phyloP scores from a whole-genome alignment of 2,113 vertebrate genomes.

The Megaleporinus macrocephalus region DNA sequence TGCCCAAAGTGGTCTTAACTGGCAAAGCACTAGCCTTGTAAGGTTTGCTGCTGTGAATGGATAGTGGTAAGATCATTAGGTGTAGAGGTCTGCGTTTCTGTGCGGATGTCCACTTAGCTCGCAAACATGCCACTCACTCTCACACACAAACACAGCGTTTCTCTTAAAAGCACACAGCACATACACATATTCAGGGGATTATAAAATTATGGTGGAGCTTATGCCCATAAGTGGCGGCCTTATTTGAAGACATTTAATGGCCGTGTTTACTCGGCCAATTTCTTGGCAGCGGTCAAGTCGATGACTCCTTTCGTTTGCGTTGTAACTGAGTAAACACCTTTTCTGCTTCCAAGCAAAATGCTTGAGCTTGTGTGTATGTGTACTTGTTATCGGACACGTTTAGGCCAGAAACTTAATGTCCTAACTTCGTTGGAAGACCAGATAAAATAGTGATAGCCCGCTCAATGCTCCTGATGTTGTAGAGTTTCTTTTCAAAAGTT shows the following conservation, averaged over 20 bases:
- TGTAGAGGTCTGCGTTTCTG: background rate
- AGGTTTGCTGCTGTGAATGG: background rate
- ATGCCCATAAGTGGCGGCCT: slow-evolving; percentile 51
- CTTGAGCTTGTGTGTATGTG: slow-evolving; percentile 51
- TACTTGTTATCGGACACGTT: background rate
- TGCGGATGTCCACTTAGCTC: slow-evolving; percentile 16
- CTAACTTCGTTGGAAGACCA: too few species aligned
- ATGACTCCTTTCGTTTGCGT: slow-evolving; percentile 62
- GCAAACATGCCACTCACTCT: slow-evolving; percentile 22
- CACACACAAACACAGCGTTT: slow-evolving; percentile 3
- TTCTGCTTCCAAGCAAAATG: slow-evolving; percentile 56
- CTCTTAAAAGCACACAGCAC: slow-evolving; percentile 17
- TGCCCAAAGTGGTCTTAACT: too few species aligned
- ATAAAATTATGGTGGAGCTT: slow-evolving; percentile 44
- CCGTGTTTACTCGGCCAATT: slow-evolving; percentile 62
- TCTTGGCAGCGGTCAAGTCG: slow-evolving; percentile 54
- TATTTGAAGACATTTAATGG: slow-evolving; percentile 61
- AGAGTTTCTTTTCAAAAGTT: too few species aligned
- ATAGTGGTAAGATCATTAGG: background rate
- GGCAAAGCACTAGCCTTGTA: too few species aligned
- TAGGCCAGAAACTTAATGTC: background rate
- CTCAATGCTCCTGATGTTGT: background rate
- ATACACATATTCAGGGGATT: slow-evolving; percentile 35
- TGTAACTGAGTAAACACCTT: slow-evolving; percentile 67
- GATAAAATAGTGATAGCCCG: background rate